phyloP scores from a whole-genome alignment of 2,888 invertebrate species.

The Macroteleia sp. region DNA sequence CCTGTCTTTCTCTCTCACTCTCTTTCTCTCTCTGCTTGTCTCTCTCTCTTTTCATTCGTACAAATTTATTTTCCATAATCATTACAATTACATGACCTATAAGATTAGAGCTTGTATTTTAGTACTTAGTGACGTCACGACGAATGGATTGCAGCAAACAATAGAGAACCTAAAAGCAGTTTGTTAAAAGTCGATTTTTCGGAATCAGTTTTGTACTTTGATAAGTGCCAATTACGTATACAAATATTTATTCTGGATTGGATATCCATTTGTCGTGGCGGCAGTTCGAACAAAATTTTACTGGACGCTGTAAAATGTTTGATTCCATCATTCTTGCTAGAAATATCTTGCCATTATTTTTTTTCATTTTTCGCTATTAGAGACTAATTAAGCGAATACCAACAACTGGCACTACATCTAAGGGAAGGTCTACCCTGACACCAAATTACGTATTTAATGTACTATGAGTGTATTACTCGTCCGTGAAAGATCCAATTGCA shows the following conservation, averaged over 20 bases:
- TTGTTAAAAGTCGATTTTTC: too few species aligned
- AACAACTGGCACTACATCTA: constrained; percentile 83
- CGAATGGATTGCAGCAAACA: constrained; percentile 44
- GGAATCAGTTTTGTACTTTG: neutral
- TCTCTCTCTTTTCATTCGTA: constrained; percentile 41
- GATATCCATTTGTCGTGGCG: constrained; percentile 56
- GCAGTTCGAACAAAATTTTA: constrained; percentile 36
- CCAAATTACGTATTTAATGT: constrained; percentile 94
- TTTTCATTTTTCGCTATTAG: constrained; percentile 59
- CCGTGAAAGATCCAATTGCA: constrained; percentile 74
- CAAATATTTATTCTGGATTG: neutral
- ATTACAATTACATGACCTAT: constrained; percentile 54
- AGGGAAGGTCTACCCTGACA: constrained; percentile 90
- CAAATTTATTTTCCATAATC: constrained; percentile 41
- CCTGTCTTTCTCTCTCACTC: constrained; percentile 16
- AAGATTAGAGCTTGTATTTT: constrained; percentile 43
- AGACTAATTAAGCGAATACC: constrained; percentile 79
- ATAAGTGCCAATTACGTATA: constrained; percentile 30
- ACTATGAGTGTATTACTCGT: constrained; percentile 87
- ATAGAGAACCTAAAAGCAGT: too few species aligned
- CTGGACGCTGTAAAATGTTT: constrained; percentile 61
- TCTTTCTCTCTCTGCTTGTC: constrained; percentile 6
- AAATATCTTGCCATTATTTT: constrained; percentile 52
- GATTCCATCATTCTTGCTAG: constrained; percentile 42
- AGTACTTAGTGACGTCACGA: constrained; percentile 57